Base-by-base conservation (phyloP, 2,797 vertebrate species). In the Ispidina picta region DNA sequence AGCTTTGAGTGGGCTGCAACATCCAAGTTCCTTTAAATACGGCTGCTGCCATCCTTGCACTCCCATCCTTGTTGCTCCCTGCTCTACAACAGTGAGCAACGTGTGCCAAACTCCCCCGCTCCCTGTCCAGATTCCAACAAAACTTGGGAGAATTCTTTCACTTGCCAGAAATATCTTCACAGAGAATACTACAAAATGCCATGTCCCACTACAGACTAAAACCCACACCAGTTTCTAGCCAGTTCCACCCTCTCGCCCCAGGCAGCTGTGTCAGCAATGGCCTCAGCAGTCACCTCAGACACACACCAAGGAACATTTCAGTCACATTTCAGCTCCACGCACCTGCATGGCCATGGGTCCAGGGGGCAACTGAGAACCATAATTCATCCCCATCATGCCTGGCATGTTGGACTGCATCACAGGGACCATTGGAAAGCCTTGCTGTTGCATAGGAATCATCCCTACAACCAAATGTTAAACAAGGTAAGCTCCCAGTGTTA, bases 331-430 rank as follows among this genome's bases (percentile, higher is more conserved):
- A 52, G 51, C 51, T 28, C 52, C 52, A 55, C 54, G 19, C 54
- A 55, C 54, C 54, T 55, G 54, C 54, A 39, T 98, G 52, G 98
- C 81, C 97, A 99, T 98, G 33, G 98, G 94, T 92, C 98, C 98
- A 10, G 98, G 98, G 44, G 99, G 97, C 98, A 99, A 98, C 87
- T 99, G 99, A 46, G 98, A 98, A 39, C 98, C 98, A 29, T 98
- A 99, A 95, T 98, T 99, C 98, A 99, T 98, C 82, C 99, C 98
- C 98, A 99, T 99, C 98, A 99, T 99, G 93, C 98, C 98, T 82
- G 99, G 99, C 98, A 99, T 98, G 82, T 98, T 99, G 78, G 99
- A 98, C 92, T 99, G 99, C 99, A 99, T 99, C 94, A 99, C 98
- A 25, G 98, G 98, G 89, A 99, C 98, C 98, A 99, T 98, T 9